Conservation (phyloP, 2,797 vertebrate genomes). For the Momotus momota region DNA sequence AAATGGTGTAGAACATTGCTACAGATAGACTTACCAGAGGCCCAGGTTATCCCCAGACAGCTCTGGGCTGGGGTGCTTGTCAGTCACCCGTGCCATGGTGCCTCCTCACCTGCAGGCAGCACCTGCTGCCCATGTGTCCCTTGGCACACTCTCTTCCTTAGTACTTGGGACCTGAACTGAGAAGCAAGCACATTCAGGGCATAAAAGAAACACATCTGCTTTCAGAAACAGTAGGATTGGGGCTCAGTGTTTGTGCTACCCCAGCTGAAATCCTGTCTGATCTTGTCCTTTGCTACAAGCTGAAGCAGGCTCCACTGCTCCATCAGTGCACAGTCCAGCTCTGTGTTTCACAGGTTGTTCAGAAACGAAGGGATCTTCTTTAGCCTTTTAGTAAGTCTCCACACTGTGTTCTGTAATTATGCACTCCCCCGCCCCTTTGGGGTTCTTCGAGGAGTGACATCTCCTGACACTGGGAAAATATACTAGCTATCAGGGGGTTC, state of each 20-base stretch:
- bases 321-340: background rate
- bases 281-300: background rate
- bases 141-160: background rate
- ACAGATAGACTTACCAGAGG: slow-evolving; percentile 28
- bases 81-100: fast-evolving
- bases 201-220: background rate
- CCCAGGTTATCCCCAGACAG: background rate
- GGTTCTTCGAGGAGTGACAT: background rate
- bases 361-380: fast-evolving
- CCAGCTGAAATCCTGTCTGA: background rate
- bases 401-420: background rate
- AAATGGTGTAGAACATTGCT: slow-evolving; percentile 26
- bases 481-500: background rate
- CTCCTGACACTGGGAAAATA: background rate
- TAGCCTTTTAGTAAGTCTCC: background rate
- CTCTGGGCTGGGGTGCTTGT: fast-evolving
- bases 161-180: background rate
- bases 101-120: background rate
- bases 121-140: background rate
- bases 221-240: background rate
- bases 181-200: fast-evolving
- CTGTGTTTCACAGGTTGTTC: background rate
- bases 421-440: fast-evolving
- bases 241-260: background rate
- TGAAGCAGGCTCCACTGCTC: background rate